Base-by-base conservation (phyloP, 2,797 vertebrate species). In the Simalia tracyae region DNA sequence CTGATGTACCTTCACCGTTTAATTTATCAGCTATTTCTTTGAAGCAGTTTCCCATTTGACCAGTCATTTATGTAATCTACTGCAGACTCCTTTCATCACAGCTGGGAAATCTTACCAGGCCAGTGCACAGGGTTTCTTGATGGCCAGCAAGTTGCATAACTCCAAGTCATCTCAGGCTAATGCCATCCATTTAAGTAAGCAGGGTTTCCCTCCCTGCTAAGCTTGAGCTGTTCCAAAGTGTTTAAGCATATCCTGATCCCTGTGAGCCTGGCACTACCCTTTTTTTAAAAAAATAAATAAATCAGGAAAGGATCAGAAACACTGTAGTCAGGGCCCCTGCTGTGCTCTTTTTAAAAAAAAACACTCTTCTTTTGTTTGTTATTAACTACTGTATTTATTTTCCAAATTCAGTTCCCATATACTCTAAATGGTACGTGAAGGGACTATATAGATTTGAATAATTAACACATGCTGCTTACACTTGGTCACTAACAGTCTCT, bases 31-130 rank as follows among this genome's bases (percentile, higher is more conserved):
- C 94, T 88, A 96, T 94, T 96, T 96, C 95, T 96, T 93, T 95
- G 93, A 95, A 96, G 95, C 94, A 92, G 92, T 91, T 97, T 95
- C 92, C 94, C 94, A 95, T 95, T 95, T 95, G 96, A 91, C 64
- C 90, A 92, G 92, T 1, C 4, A 96, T 96, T 96, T 96, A 96
- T 93, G 95, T 96, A 97, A 97, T 95, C 92, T 95, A 95, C 95
- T 95, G 96, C 96, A 96, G 96, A 95, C 94, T 96, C 95, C 94
- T 97, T 96, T 96, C 95, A 97, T 96, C 92, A 93, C 95, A 95
- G 94, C 96, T 96, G 92, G 96, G 95, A 96, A 96, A 95, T 93
- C 95, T 92, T 96, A 96, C 93, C 94, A 96, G 93, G 92, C 95
- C 92, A 96, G 92, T 95, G 96, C 94, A 96, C 94, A 94, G 95